A percentile compares a stretch with the other conserved stretches of the same genome.
Evolutionary conservation across 2,113 vertebrate genomes (phyloP).

Genomic region (Trichechus manatus): DNA sequence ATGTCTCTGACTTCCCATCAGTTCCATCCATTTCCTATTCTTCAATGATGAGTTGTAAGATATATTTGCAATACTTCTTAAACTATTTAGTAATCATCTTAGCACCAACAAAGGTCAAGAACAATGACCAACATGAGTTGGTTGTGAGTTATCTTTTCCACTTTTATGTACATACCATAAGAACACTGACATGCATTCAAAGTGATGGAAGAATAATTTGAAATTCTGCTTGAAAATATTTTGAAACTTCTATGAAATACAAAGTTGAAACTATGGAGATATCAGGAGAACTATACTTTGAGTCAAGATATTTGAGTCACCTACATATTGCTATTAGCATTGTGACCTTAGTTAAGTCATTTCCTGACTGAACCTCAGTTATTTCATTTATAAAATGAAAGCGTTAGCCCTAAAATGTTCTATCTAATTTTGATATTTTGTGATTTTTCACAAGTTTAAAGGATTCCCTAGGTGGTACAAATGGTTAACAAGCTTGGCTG

Average conservation of each 20-base stretch:
- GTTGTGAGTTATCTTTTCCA: neutral
- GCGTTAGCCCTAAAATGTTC: slow-evolving; percentile 9
- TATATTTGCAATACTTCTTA: neutral
- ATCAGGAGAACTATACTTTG: neutral
- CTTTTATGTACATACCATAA: neutral
- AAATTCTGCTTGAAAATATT: slow-evolving; percentile 26
- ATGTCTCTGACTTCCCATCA: neutral
- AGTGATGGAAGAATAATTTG: neutral
- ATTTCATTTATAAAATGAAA: slow-evolving; percentile 19
- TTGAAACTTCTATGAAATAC: slow-evolving; percentile 40
- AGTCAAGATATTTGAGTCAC: neutral
- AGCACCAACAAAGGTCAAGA: neutral
- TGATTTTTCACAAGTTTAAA: neutral
- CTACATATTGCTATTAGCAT: neutral
- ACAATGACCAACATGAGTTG: neutral
- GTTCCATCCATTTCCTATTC: neutral
- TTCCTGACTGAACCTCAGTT: neutral
- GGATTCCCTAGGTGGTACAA: neutral
- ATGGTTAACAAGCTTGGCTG: neutral
- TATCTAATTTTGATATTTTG: neutral
- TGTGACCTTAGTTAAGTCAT: neutral
- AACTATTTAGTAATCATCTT: neutral
- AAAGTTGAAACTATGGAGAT: neutral
- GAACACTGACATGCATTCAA: neutral
- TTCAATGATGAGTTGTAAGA: neutral